Conservation (phyloP, 2,797 vertebrate species). For the Dipus sagitta region DNA sequence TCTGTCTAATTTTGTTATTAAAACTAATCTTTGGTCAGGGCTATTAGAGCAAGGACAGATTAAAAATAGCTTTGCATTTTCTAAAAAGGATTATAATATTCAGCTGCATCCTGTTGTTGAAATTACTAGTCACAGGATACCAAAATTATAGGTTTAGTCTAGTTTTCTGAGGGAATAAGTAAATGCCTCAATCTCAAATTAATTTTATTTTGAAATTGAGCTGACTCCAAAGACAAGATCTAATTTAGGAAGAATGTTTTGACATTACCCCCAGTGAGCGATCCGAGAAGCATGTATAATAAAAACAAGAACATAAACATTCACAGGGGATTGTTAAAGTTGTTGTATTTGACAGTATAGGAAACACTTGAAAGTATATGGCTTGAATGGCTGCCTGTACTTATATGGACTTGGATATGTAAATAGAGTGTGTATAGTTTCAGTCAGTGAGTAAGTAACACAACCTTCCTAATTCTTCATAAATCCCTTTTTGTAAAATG, state of each 20-base stretch:
- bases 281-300: background rate
- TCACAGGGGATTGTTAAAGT: background rate
- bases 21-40: conserved; percentile 12
- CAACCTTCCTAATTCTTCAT: background rate
- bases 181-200: conserved; percentile 46
- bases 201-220: conserved; percentile 68
- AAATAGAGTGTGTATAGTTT: background rate
- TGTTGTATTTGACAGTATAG: background rate
- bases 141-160: conserved; percentile 55
- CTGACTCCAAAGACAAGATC: conserved; percentile 56
- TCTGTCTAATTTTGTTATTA: conserved; percentile 19
- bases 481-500: background rate
- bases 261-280: conserved; percentile 33
- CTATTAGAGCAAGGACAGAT: conserved; percentile 43
- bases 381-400: background rate
- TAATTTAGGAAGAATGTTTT: conserved; percentile 43
- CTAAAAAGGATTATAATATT: conserved; percentile 29
- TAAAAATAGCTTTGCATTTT: conserved; percentile 58
- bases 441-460: background rate
- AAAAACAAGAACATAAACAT: background rate
- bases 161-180: conserved; percentile 54
- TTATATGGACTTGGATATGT: background rate
- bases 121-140: conserved; percentile 62
- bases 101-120: conserved; percentile 43
- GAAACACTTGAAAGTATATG: conserved; percentile 12